A percentile compares a stretch with the other conserved stretches of the same genome.
Evolutionary conservation across 2,888 invertebrate genomes (phyloP).

Genomic region (Eurytoma adleriae): DNA sequence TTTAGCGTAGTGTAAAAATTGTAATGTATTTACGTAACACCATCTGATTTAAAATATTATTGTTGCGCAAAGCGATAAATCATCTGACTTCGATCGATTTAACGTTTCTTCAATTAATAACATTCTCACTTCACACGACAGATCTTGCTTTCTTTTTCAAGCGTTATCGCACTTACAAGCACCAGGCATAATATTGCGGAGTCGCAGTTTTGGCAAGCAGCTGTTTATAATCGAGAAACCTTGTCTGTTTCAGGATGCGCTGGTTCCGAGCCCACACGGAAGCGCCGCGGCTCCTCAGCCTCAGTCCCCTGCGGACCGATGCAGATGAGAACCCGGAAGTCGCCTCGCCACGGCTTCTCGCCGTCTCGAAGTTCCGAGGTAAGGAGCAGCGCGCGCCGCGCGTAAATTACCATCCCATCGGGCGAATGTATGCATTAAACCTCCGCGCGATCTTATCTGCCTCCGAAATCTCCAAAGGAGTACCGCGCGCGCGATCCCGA

Average conservation of each 20-base stretch:
- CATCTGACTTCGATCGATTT: too few species aligned
- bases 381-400: slow-evolving; percentile 40
- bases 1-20: too few species aligned
- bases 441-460: slow-evolving; percentile 6
- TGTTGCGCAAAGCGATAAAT: too few species aligned
- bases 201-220: neutral
- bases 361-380: slow-evolving; percentile 76
- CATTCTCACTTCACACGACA: neutral
- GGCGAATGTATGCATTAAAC: neutral
- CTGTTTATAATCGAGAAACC: neutral
- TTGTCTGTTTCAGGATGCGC: slow-evolving; percentile 78
- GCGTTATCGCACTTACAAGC: too few species aligned
- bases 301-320: slow-evolving; percentile 79
- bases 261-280: slow-evolving; percentile 81
- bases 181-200: too few species aligned
- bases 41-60: too few species aligned
- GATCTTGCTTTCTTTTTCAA: too few species aligned
- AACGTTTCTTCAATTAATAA: too few species aligned
- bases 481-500: neutral
- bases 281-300: slow-evolving; percentile 83
- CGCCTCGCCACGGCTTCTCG: slow-evolving; percentile 68
- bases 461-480: slow-evolving; percentile 20
- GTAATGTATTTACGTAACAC: too few species aligned
- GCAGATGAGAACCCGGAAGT: slow-evolving; percentile 70
- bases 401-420: slow-evolving; percentile 19